Evolutionary conservation across 2,113 vertebrate genomes (phyloP), one percentile per base, ranked within the genome.

Genomic region (Merops nubicus): DNA sequence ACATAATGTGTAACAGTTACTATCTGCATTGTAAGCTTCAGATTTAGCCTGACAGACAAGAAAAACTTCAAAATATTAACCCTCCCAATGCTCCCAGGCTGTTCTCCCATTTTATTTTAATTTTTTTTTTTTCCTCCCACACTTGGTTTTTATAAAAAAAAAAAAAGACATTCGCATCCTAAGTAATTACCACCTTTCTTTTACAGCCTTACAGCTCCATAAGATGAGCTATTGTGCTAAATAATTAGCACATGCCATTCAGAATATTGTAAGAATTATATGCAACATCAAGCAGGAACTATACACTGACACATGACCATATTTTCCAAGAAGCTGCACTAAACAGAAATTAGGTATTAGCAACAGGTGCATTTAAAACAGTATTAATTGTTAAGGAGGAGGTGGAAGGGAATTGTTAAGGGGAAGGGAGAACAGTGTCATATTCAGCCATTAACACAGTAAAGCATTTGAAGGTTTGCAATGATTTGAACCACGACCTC

Each of bases 241-340:
- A 98, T 98, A 98, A 98, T 98, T 98, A 98, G 97, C 98, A 98
- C 98, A 98, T 98, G 98, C 97, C 98, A 97, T 97, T 98, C 98
- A 98, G 95, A 98, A 97, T 98, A 97, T 98, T 97, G 77, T 93
- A 97, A 97, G 98, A 97, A 98, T 98, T 98, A 98, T 98, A 98
- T 97, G 98, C 98, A 98, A 98, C 98, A 98, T 98, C 98, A 98
- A 98, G 97, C 98, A 98, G 97, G 97, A 98, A 98, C 98, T 98
- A 97, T 97, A 98, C 82, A 38, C 63, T 97, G 97, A 97, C 97
- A 98, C 94, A 95, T 88, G 94, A 95, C 96, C 92, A 73, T 70
- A 70, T 97, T 97, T 97, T 96, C 90, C 69, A 54, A 48, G 63
- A 97, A 98, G 95, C 80, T 93, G 91, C 88, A 81, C 87, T 98